Evolutionary conservation across 2,113 vertebrate genomes (phyloP).

Genomic region (Mungos mungo): DNA sequence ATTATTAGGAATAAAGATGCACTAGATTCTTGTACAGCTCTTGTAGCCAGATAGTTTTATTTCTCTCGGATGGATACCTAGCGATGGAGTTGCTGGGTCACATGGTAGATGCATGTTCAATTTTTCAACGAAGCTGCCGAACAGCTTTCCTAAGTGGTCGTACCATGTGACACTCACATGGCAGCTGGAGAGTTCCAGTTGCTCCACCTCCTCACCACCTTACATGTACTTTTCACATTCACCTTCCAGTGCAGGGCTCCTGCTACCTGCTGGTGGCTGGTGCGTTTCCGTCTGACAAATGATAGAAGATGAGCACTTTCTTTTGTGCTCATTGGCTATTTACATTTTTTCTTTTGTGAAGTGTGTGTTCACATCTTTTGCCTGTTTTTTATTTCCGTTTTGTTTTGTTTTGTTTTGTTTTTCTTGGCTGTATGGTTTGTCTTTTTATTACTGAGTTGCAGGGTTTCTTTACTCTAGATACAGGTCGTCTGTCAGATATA

Average conservation of each 20-base stretch:
- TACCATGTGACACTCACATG: not conserved
- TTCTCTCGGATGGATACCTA: not conserved
- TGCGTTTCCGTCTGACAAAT: conserved; percentile 5
- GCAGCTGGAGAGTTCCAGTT: not conserved
- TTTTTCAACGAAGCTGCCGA: not conserved
- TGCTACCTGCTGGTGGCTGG: not conserved
- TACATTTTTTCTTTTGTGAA: conserved; percentile 6
- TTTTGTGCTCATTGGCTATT: not conserved
- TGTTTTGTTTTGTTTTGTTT: not conserved
- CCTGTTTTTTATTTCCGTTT: not conserved
- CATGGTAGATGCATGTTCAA: not conserved
- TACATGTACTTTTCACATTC: not conserved
- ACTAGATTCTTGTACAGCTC: not conserved
- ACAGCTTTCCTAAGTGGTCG: not conserved
- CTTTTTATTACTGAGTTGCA: not conserved
- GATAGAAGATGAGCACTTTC: not conserved
- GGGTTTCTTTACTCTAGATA: not conserved
- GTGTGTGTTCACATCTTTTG: not conserved
- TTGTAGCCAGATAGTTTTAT: not conserved
- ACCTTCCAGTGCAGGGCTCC: not conserved
- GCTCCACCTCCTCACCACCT: too few species aligned
- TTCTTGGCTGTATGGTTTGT: not conserved
- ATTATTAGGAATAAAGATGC: not conserved
- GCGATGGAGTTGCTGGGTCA: not conserved
- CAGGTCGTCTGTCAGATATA: not conserved